Evolutionary conservation across 2,797 vertebrate species (phyloP).

Genomic region (Tadarida brasiliensis): DNA sequence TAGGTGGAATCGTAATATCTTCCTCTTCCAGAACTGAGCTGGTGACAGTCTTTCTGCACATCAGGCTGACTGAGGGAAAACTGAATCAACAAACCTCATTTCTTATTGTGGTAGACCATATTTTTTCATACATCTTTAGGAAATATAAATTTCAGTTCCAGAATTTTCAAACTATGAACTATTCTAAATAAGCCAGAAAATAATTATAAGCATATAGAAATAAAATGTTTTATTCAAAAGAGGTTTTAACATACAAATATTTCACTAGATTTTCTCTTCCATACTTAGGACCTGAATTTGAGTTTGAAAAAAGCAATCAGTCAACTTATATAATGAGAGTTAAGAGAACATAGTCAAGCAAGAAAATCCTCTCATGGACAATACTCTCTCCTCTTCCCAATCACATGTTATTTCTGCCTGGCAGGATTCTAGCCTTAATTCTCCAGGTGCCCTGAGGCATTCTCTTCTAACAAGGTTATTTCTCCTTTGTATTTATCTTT

Average conservation of each 20-base stretch:
- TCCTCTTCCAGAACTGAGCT: conserved; percentile 19
- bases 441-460: background rate
- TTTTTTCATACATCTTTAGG: conserved; percentile 25
- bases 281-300: conserved; percentile 22
- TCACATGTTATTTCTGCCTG: background rate
- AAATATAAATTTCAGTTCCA: conserved; percentile 28
- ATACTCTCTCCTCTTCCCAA: background rate
- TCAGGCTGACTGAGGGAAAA: conserved; percentile 13
- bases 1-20: background rate
- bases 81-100: conserved; percentile 49
- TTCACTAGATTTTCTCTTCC: conserved; percentile 38
- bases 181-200: conserved; percentile 46
- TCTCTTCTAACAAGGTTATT: conserved; percentile 4
- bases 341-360: conserved; percentile 26
- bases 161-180: conserved; percentile 11
- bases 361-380: background rate
- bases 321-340: conserved; percentile 15
- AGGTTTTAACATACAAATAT: conserved; percentile 28
- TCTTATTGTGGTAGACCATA: conserved; percentile 17
- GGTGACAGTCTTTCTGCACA: background rate
- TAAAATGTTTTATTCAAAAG: background rate
- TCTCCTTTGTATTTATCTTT: conserved; percentile 20
- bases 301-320: background rate
- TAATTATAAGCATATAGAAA: conserved; percentile 33
- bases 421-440: conserved; percentile 10